Evolutionary conservation across 2,888 invertebrate species (phyloP).

Genomic region (Pollenia labialis): DNA sequence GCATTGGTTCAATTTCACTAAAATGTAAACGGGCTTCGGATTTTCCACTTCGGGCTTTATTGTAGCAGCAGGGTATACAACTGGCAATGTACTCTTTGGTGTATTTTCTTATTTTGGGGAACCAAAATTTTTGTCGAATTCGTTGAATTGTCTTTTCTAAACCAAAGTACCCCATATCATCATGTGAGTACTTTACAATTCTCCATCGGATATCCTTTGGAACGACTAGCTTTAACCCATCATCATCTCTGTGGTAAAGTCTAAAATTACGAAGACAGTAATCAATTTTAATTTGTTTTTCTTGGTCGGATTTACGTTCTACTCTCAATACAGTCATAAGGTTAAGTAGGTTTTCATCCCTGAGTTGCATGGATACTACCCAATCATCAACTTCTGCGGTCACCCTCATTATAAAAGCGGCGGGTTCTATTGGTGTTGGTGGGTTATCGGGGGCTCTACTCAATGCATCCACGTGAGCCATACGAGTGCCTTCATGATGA

Average conservation of each 20-base stretch:
- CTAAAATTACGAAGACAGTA: constrained; percentile 29
- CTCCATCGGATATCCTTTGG: neutral
- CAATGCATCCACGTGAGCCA: neutral
- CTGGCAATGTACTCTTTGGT: neutral
- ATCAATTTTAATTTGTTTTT: constrained; percentile 6
- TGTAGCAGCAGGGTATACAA: neutral
- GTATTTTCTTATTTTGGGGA: constrained; percentile 19
- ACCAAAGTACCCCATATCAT: neutral
- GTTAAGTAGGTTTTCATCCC: too few species aligned
- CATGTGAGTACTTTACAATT: neutral
- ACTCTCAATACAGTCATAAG: neutral
- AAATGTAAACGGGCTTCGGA: constrained; percentile 30
- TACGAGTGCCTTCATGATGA: constrained; percentile 9
- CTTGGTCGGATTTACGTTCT: neutral
- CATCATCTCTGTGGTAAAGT: constrained; percentile 17
- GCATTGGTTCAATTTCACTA: neutral
- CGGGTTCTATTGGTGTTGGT: too few species aligned
- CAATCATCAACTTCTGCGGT: too few species aligned
- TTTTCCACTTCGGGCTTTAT: constrained; percentile 13
- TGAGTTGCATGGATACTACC: too few species aligned
- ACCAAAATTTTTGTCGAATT: constrained; percentile 8
- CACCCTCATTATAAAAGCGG: too few species aligned
- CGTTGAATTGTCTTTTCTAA: neutral
- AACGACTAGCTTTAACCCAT: neutral
- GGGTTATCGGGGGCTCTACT: too few species aligned